These are phyloP conservation scores for Drosophila tripunctata DNA, from an alignment of 2,888 invertebrate genomes.

Conservation along the genomic window DNA sequence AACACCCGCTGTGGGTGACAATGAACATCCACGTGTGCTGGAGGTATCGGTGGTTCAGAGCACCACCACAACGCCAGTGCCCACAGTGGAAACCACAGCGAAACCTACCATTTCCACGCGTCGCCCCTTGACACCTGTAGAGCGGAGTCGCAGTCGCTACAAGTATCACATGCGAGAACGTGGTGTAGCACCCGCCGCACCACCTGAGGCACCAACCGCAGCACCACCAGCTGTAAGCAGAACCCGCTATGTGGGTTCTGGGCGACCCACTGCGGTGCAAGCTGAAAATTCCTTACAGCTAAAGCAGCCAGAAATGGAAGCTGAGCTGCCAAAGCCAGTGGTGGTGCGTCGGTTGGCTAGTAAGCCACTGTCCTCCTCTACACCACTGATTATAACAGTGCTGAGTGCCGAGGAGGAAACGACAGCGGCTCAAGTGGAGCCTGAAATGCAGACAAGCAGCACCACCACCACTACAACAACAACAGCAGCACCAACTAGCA, in stretches of 20 bases:
- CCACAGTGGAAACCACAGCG: conserved; percentile 40
- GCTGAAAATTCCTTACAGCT: conserved; percentile 29
- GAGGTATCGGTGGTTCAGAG: conserved; percentile 86
- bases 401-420: conserved; percentile 78
- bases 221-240: conserved; percentile 47
- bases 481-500: conserved; percentile 6
- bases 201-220: conserved; percentile 25
- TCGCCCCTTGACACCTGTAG: conserved; percentile 70
- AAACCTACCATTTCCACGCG: conserved; percentile 58
- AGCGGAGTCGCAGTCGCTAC: conserved; percentile 76
- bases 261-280: conserved; percentile 57
- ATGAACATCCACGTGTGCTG: conserved; percentile 86
- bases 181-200: conserved; percentile 26
- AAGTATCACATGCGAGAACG: conserved; percentile 78
- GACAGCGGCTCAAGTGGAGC: conserved; percentile 36
- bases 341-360: conserved; percentile 39
- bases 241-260: conserved; percentile 67
- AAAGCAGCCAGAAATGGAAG: conserved; percentile 18
- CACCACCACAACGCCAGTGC: conserved; percentile 39
- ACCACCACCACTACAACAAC: conserved; percentile 13
- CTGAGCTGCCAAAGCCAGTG: conserved; percentile 38
- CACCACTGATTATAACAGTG: conserved; percentile 81
- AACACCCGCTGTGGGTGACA: conserved; percentile 83
- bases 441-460: not conserved
- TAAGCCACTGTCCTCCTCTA: conserved; percentile 59